Conservation (phyloP, 2,888 invertebrate genomes). For the Eubasilissa splendida region DNA sequence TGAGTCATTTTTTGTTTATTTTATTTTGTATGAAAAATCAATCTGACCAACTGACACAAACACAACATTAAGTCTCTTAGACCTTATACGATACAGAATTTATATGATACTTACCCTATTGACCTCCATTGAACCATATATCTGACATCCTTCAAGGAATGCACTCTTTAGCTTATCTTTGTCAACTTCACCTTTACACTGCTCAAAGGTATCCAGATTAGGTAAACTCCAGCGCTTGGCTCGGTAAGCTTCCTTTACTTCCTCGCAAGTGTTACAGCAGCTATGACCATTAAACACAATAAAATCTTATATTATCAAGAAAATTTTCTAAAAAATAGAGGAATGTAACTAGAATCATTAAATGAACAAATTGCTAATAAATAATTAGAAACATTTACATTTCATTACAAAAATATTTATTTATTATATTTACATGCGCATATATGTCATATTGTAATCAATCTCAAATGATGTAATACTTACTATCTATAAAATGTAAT, state of each 20-base stretch:
- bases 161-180: conserved; percentile 84
- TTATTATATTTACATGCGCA: neutral
- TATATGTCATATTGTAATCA: too few relatives aligned
- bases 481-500: neutral
- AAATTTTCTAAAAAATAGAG: conserved; percentile 1
- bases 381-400: neutral
- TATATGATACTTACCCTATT: conserved; percentile 79
- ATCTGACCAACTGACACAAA: too few relatives aligned
- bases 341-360: neutral
- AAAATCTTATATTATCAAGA: neutral
- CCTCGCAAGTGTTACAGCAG: conserved; percentile 97
- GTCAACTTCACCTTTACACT: conserved; percentile 90
- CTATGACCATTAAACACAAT: conserved; percentile 68
- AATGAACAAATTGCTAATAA: neutral
- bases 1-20: too few relatives aligned
- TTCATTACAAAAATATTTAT: neutral
- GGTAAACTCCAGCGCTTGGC: conserved; percentile 89
- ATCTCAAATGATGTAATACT: too few relatives aligned
- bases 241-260: conserved; percentile 94
- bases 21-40: too few relatives aligned
- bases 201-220: conserved; percentile 85
- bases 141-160: conserved; percentile 94
- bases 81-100: conserved; percentile 45
- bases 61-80: too few relatives aligned
- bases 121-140: conserved; percentile 95